These are phyloP conservation scores for Achatina immaculata DNA, from an alignment of 1,140 invertebrate genomes.

Conservation along the genomic window DNA sequence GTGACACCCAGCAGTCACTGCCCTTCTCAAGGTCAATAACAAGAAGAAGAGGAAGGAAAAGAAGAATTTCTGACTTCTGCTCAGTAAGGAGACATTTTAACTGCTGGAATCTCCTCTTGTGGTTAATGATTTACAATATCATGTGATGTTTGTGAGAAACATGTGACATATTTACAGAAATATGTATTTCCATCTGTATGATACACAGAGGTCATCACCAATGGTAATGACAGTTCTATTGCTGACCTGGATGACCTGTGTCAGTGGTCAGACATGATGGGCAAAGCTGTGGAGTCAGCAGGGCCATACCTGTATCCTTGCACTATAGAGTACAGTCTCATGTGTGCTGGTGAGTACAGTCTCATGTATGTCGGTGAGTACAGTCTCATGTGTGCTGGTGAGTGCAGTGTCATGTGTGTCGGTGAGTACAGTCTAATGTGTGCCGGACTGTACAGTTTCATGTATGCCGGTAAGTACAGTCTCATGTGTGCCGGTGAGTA, in stretches of 20 bases:
- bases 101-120: too few species aligned
- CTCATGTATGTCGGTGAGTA: slow-evolving; percentile 98
- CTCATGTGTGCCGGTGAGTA: slow-evolving; percentile 72
- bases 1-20: too few species aligned
- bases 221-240: not conserved
- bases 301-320: slow-evolving; percentile 92
- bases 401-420: slow-evolving; percentile 95
- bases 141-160: too few species aligned
- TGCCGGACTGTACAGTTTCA: slow-evolving; percentile 85
- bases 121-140: too few species aligned
- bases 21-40: too few species aligned
- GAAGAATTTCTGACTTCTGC: too few species aligned
- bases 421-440: slow-evolving; percentile 97
- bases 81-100: too few species aligned
- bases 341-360: slow-evolving; percentile 85
- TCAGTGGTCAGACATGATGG: slow-evolving; percentile 48
- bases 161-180: too few species aligned
- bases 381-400: slow-evolving; percentile 86
- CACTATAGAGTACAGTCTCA: slow-evolving; percentile 96
- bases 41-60: too few species aligned
- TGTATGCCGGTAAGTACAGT: slow-evolving; percentile 97
- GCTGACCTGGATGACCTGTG: not conserved
- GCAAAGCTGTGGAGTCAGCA: slow-evolving; percentile 50
- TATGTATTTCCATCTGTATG: too few species aligned
- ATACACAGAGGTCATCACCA: not conserved